Evolutionary conservation across 1,140 invertebrate species (phyloP).

Genomic region (Homarus americanus): DNA sequence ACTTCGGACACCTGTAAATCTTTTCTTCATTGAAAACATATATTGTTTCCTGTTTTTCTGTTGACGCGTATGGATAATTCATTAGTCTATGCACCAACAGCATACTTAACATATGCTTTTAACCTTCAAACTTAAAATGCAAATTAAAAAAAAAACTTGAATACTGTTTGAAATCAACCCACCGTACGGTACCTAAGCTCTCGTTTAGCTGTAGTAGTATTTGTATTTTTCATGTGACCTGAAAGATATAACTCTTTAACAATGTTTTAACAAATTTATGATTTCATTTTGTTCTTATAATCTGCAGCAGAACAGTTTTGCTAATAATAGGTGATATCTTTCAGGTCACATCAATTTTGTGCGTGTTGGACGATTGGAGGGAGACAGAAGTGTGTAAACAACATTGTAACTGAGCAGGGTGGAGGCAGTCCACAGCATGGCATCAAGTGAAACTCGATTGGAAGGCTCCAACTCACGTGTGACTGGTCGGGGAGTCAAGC

Average conservation of each 20-base stretch:
- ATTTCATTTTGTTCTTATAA: slow-evolving; percentile 23
- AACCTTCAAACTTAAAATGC: too few species aligned
- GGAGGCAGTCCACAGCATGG: slow-evolving; percentile 47
- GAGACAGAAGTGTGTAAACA: slow-evolving; percentile 77
- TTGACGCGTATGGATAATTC: too few species aligned
- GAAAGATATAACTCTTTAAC: slow-evolving; percentile 28
- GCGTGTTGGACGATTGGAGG: slow-evolving; percentile 82
- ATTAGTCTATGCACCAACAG: too few species aligned
- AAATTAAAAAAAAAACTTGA: too few species aligned
- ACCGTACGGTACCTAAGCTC: too few species aligned
- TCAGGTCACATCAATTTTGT: slow-evolving; percentile 77
- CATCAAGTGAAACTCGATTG: slow-evolving; percentile 50
- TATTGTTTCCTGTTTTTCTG: too few species aligned
- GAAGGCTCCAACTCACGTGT: slow-evolving; percentile 38
- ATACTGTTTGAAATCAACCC: too few species aligned
- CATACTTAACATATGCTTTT: too few species aligned
- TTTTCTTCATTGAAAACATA: too few species aligned
- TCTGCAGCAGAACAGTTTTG: slow-evolving; percentile 31
- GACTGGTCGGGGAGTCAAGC: slow-evolving; percentile 60
- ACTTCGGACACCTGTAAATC: too few species aligned
- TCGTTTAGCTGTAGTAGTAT: too few species aligned
- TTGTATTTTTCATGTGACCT: slow-evolving; percentile 44
- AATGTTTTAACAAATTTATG: neutral
- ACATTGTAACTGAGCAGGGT: slow-evolving; percentile 11
- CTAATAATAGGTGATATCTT: slow-evolving; percentile 62